Evolutionary conservation across 2,888 invertebrate genomes (phyloP), one percentile per base, ranked within the genome.

Genomic region (Drosophila sordidula): DNA sequence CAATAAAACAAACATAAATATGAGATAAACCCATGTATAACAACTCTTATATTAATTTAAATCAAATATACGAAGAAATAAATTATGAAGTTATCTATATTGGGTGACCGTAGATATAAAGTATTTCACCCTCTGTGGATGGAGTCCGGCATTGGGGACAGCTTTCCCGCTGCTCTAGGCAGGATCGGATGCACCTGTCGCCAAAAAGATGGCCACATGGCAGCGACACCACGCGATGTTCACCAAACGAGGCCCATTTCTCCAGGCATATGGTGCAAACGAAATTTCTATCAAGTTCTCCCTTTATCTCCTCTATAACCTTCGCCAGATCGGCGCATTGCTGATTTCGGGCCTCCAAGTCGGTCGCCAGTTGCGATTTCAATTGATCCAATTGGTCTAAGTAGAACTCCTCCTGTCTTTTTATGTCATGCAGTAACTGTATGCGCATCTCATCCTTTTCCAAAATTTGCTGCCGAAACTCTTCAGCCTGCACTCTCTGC

Each of bases 181-280:
- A 45, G n/a, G 38, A 9, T 0, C 22, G 22, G 11, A 66, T 49
- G 25, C 65, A 66, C 0, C 29, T 16, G 12, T 49, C 45, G 0
- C 66, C 66, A 22, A 62, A 66, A 16, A 62, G 66, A 55, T 66
- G 66, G 5, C 66, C 66, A 55, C 66, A 62, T 3, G 18, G 9
- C 36, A 63, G 34, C 2, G 50, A 44, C 11, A 56, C 55, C 29
- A 63, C 14, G 1, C 55, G 63, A 50, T 66, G 66, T 3, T 11
- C 1, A 2, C 39, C 26, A 4, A 25, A 18, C 0, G 18, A 5
- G 2, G 12, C 36, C 55, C 55, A 67, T 3, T 42, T 39, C 12
- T 63, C 63, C 18, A 63, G 3, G 22, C 66, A 67, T 11, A 67
- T 67, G 39, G 55, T 26, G 26, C 26, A 26, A 26, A 6, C 26